Conservation (phyloP, 2,888 invertebrate species). For the Phortica magna region DNA sequence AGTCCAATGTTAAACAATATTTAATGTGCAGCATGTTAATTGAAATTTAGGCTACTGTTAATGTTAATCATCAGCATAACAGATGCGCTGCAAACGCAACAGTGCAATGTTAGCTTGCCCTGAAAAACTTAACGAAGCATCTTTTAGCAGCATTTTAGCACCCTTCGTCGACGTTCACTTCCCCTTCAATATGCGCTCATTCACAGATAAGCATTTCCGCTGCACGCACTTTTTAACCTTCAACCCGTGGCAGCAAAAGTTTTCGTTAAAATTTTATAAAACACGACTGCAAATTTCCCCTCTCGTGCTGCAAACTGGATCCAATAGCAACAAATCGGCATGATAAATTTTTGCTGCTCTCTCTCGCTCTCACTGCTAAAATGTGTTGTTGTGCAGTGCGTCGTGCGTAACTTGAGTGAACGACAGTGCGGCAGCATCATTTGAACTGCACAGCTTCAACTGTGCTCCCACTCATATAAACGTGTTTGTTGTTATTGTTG, state of each 20-base stretch:
- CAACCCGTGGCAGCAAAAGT: constrained; percentile 52
- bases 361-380: no score
- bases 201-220: constrained; percentile 35
- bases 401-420: no score
- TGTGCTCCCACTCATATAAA: not conserved
- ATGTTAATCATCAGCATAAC: constrained; percentile 20
- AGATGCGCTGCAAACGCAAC: constrained; percentile 22
- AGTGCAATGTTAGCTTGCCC: not conserved
- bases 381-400: no score
- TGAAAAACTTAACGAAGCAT: constrained; percentile 65
- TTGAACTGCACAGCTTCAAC: not conserved
- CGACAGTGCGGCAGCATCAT: no score
- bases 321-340: no score
- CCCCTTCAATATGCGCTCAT: constrained; percentile 52
- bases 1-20: no score
- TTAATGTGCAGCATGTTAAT: not conserved
- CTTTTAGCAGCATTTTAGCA: constrained; percentile 15
- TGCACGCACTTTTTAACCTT: constrained; percentile 73
- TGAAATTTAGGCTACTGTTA: constrained; percentile 20
- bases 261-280: no score
- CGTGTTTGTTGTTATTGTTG: not conserved
- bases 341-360: no score
- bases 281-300: constrained; percentile 2
- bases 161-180: constrained; percentile 43
- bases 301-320: no score